Percentiles rank a stretch among this genome's conserved stretches.
phyloP scores from a whole-genome alignment of 2,888 invertebrate species.

The Cyclophora punctaria region DNA sequence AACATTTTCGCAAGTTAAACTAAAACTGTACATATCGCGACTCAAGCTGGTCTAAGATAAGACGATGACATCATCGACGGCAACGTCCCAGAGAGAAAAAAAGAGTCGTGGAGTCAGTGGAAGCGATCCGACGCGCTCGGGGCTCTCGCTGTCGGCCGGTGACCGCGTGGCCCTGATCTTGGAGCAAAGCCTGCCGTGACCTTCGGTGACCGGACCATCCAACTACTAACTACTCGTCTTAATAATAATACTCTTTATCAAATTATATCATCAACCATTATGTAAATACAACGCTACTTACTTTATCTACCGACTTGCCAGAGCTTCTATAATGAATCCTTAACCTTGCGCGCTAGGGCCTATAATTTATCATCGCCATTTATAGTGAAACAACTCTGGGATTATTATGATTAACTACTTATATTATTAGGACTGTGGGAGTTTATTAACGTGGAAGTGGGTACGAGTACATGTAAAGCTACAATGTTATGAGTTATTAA shows the following conservation, averaged over 20 bases:
- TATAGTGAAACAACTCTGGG: conserved; percentile 26
- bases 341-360: conserved; percentile 26
- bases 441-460: conserved; percentile 4
- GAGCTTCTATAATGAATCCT: conserved; percentile 10
- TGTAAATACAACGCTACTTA: conserved; percentile 1
- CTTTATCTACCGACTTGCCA: not conserved
- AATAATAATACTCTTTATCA: not conserved
- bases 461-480: not conserved
- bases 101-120: conserved; percentile 30
- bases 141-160: conserved; percentile 38
- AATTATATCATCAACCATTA: conserved; percentile 1
- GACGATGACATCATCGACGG: conserved; percentile 57
- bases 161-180: conserved; percentile 69
- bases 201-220: conserved; percentile 26
- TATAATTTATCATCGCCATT: conserved; percentile 18
- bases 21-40: no score
- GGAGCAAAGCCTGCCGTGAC: conserved; percentile 39
- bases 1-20: no score
- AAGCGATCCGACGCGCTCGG: conserved; percentile 42
- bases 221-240: not conserved
- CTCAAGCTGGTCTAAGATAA: conserved; percentile 27
- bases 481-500: conserved; percentile 6
- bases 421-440: conserved; percentile 3
- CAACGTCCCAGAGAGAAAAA: conserved; percentile 45
- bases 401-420: no score